Conservation (phyloP, 2,888 invertebrate genomes). For the Caenorhabditis afra region DNA sequence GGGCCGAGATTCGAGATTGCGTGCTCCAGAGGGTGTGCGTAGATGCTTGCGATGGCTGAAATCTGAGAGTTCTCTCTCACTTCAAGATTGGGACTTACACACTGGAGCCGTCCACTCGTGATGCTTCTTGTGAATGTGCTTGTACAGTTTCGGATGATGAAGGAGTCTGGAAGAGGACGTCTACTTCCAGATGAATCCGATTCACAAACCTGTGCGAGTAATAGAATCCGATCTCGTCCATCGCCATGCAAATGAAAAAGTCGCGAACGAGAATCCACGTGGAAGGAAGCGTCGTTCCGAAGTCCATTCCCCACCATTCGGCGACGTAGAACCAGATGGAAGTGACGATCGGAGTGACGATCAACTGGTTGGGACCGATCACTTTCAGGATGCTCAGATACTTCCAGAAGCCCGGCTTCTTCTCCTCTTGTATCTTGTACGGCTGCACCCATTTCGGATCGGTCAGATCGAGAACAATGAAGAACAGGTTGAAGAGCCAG, state of each 20-base stretch:
- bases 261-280: slow-evolving; percentile 81
- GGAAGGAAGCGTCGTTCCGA: slow-evolving; percentile 41
- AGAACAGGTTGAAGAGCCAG: slow-evolving; percentile 82
- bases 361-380: slow-evolving; percentile 34
- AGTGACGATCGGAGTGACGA: slow-evolving; percentile 45
- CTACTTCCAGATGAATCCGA: too few species aligned
- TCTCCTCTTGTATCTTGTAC: slow-evolving; percentile 90
- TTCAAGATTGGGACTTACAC: slow-evolving; percentile 41
- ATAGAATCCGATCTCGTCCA: slow-evolving; percentile 90
- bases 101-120: slow-evolving; percentile 91
- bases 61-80: not conserved
- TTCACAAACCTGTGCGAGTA: slow-evolving; percentile 88
- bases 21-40: slow-evolving; percentile 71
- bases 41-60: slow-evolving; percentile 73
- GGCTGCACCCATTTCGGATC: slow-evolving; percentile 86
- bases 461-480: slow-evolving; percentile 87
- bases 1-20: slow-evolving; percentile 87
- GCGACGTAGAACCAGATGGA: slow-evolving; percentile 40
- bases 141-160: slow-evolving; percentile 87
- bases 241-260: slow-evolving; percentile 86
- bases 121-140: slow-evolving; percentile 89
- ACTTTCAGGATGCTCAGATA: slow-evolving; percentile 47
- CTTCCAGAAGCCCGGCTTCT: slow-evolving; percentile 82
- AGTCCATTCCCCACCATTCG: slow-evolving; percentile 45
- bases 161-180: slow-evolving; percentile 84